Conservation (phyloP, 2,797 vertebrate genomes). For the Emys orbicularis region DNA sequence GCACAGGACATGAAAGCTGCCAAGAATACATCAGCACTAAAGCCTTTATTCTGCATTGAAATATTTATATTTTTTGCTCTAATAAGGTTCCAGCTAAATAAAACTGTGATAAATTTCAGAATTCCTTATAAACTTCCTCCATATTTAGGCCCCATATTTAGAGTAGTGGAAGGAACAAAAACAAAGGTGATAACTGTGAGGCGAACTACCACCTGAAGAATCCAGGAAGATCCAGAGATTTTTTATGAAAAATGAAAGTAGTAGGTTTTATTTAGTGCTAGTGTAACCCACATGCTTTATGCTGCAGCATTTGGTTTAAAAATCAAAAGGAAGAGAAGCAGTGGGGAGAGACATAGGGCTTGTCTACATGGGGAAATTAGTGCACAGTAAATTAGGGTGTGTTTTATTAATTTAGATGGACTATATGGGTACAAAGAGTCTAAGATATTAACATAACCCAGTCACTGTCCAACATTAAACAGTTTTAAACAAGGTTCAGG, state of each 20-base stretch:
- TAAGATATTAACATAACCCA: too few species aligned
- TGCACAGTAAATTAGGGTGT: too few species aligned
- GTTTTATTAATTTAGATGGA: too few species aligned
- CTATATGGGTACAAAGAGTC: too few species aligned
- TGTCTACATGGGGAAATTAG: too few species aligned
- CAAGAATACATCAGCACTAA: background rate
- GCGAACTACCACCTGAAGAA: background rate
- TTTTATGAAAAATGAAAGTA: background rate
- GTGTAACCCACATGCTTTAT: too few species aligned
- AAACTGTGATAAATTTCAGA: background rate
- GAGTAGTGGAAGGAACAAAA: background rate
- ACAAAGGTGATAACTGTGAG: background rate
- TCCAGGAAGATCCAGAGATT: background rate
- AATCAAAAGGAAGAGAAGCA: too few species aligned
- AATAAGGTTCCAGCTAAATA: background rate
- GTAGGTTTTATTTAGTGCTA: too few species aligned
- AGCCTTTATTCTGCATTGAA: background rate
- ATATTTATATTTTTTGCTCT: background rate
- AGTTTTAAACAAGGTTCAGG: too few species aligned
- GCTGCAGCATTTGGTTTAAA: too few species aligned
- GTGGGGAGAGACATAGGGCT: too few species aligned
- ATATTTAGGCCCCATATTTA: background rate
- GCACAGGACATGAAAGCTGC: conserved; percentile 15
- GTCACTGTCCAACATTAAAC: too few species aligned
- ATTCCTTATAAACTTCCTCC: background rate